phyloP scores from a whole-genome alignment of 2,113 vertebrate species.

The Pavo muticus region DNA sequence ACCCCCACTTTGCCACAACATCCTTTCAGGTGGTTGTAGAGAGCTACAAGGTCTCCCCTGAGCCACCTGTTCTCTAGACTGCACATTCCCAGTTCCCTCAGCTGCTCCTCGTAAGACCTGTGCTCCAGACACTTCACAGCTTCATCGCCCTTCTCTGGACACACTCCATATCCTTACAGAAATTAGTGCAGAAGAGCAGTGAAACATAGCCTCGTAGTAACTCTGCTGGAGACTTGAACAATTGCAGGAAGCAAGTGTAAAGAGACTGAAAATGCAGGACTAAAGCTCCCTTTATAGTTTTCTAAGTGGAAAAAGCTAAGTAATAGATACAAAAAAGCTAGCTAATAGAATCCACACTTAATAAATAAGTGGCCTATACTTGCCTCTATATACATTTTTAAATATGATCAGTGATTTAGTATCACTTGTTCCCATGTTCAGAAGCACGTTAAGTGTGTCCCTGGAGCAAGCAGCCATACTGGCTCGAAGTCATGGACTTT shows the following conservation, averaged over 20 bases:
- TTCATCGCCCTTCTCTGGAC: too few relatives aligned
- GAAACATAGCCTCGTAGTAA: not conserved
- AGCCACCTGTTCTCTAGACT: too few relatives aligned
- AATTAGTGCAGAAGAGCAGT: not conserved
- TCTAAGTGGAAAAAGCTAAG: not conserved
- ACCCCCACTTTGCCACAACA: too few relatives aligned
- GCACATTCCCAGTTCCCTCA: too few relatives aligned
- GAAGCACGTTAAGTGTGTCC: conserved; percentile 91
- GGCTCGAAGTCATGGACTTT: conserved; percentile 91
- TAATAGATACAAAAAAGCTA: not conserved
- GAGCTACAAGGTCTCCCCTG: too few relatives aligned
- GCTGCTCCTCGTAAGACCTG: too few relatives aligned
- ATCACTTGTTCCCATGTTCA: conserved; percentile 23
- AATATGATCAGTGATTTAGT: not conserved
- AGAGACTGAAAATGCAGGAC: not conserved
- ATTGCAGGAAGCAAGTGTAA: not conserved
- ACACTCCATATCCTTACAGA: not conserved
- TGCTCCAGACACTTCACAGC: too few relatives aligned
- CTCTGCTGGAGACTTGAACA: not conserved
- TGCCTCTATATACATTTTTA: not conserved
- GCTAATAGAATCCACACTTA: not conserved
- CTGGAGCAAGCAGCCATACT: conserved; percentile 93
- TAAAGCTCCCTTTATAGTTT: not conserved
- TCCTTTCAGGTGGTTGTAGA: too few relatives aligned
- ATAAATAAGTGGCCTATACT: not conserved